Evolutionary conservation across 2,888 invertebrate genomes (phyloP).

Genomic region (Caradrina clavipalpis): DNA sequence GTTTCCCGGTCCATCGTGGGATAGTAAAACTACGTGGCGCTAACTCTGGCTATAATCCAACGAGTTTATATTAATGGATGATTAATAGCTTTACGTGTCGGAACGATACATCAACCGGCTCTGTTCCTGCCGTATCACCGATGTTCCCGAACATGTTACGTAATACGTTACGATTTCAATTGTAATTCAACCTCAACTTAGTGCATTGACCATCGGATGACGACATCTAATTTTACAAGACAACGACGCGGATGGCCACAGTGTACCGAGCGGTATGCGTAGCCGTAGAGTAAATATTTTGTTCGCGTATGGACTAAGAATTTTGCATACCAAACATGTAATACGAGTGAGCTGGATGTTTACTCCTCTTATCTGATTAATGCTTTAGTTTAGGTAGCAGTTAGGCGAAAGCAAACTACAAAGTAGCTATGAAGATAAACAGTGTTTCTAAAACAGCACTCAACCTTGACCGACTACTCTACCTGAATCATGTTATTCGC

Average conservation of each 20-base stretch:
- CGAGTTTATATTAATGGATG: slow-evolving; percentile 74
- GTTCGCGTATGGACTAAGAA: slow-evolving; percentile 55
- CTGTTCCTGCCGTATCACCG: slow-evolving; percentile 58
- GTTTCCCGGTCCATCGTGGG: slow-evolving; percentile 68
- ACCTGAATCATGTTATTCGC: slow-evolving; percentile 79
- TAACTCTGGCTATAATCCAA: slow-evolving; percentile 77
- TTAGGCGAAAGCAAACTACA: slow-evolving; percentile 68
- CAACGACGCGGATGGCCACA: slow-evolving; percentile 48
- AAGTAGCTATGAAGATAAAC: slow-evolving; percentile 72
- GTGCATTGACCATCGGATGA: slow-evolving; percentile 69
- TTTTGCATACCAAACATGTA: slow-evolving; percentile 63
- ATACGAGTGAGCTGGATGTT: slow-evolving; percentile 62
- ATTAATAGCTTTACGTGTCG: slow-evolving; percentile 71
- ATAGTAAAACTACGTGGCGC: slow-evolving; percentile 71
- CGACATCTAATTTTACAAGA: slow-evolving; percentile 67
- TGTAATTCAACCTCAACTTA: slow-evolving; percentile 67
- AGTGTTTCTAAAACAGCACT: slow-evolving; percentile 65
- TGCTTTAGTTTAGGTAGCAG: slow-evolving; percentile 61
- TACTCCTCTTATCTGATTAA: slow-evolving; percentile 69
- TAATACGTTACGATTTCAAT: slow-evolving; percentile 68
- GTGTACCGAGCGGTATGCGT: slow-evolving; percentile 34
- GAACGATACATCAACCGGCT: slow-evolving; percentile 68
- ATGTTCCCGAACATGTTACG: slow-evolving; percentile 61
- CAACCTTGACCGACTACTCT: slow-evolving; percentile 83
- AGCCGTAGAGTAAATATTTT: slow-evolving; percentile 63